These are phyloP conservation scores for Artibeus lituratus DNA, from an alignment of 2,797 vertebrate species.

Conservation along the genomic window DNA sequence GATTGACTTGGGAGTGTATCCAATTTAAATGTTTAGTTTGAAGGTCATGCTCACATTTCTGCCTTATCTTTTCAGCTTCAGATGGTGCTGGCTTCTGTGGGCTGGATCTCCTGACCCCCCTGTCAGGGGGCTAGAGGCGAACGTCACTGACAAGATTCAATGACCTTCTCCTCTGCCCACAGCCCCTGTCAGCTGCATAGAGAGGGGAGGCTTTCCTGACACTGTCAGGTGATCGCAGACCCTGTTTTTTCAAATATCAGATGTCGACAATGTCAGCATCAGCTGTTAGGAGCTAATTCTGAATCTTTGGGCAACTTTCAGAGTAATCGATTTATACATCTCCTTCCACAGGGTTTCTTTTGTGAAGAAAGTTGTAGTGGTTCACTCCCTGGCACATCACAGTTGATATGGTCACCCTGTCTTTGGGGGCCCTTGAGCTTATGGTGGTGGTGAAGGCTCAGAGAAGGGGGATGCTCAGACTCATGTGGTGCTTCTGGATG, in stretches of 20 bases:
- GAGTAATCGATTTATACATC: constrained; percentile 87
- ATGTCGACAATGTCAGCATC: constrained; percentile 97
- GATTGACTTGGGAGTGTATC: neutral
- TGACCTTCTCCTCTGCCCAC: constrained; percentile 80
- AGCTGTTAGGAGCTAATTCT: constrained; percentile 82
- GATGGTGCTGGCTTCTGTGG: constrained; percentile 77
- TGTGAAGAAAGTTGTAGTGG: constrained; percentile 48
- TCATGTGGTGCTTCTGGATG: neutral
- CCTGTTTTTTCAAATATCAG: constrained; percentile 85
- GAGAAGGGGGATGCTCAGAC: neutral
- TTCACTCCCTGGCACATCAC: constrained; percentile 54
- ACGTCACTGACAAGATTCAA: constrained; percentile 97
- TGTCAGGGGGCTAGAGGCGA: constrained; percentile 87
- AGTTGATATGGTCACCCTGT: constrained; percentile 55
- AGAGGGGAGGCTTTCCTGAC: constrained; percentile 88
- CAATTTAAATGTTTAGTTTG: constrained; percentile 79
- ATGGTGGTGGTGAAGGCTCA: neutral
- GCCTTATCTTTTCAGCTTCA: constrained; percentile 89
- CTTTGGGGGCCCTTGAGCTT: constrained; percentile 23
- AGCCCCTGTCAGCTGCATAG: constrained; percentile 93
- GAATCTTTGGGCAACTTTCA: constrained; percentile 86
- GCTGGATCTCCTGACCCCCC: constrained; percentile 79
- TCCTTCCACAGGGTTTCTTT: constrained; percentile 80
- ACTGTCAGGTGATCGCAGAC: constrained; percentile 90
- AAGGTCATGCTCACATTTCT: constrained; percentile 80